These are phyloP conservation scores for Aselliscus stoliczkanus DNA, from an alignment of 2,797 vertebrate species.

Conservation along the genomic window DNA sequence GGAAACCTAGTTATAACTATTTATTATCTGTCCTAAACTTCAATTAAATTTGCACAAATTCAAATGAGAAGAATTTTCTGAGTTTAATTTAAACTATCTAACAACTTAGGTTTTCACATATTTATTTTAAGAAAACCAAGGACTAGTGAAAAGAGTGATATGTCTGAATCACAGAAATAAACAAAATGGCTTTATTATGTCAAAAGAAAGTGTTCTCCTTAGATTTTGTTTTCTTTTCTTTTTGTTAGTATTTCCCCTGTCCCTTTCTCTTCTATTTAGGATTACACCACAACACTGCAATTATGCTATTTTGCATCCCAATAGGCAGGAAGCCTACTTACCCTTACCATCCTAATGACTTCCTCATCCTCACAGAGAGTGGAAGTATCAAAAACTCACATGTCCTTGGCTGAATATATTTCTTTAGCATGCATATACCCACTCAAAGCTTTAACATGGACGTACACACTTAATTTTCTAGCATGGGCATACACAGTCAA, in stretches of 20 bases:
- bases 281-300: not conserved
- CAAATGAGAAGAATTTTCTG: slow-evolving; percentile 59
- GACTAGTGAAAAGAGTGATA: not conserved
- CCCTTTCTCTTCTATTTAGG: not conserved
- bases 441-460: not conserved
- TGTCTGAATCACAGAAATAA: slow-evolving; percentile 28
- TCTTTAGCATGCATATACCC: not conserved
- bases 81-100: slow-evolving; percentile 60
- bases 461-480: not conserved
- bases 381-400: not conserved
- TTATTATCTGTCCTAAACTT: slow-evolving; percentile 58
- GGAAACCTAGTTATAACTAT: slow-evolving; percentile 52
- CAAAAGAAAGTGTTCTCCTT: not conserved
- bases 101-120: slow-evolving; percentile 43
- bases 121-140: slow-evolving; percentile 38
- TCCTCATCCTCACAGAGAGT: not conserved
- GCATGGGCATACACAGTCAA: no score
- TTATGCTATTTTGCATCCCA: not conserved
- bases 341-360: not conserved
- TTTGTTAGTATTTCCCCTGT: not conserved
- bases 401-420: not conserved
- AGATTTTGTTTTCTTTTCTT: not conserved
- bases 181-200: not conserved
- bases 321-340: not conserved
- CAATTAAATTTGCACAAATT: slow-evolving; percentile 67